Conservation (phyloP, 2,113 vertebrate species). For the Maccullochella peelii region DNA sequence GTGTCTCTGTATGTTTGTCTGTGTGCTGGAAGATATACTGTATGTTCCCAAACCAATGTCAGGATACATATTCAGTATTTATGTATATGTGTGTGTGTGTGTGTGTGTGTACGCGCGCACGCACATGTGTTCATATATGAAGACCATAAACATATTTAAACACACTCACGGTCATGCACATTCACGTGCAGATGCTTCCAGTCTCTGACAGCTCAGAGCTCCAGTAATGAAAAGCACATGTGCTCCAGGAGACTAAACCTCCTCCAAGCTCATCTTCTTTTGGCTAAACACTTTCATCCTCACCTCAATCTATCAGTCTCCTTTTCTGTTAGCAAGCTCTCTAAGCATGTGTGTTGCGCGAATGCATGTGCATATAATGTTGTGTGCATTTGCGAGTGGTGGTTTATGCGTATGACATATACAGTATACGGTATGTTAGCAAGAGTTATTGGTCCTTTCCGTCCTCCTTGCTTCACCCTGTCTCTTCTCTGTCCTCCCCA, state of each 20-base stretch:
- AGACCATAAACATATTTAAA: conserved; percentile 41
- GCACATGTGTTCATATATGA: conserved; percentile 21
- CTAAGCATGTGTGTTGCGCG: conserved; percentile 27
- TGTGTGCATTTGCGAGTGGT: conserved; percentile 5
- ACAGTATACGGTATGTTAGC: conserved; percentile 1
- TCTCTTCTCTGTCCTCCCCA: conserved; percentile 41
- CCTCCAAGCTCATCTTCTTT: conserved; percentile 74
- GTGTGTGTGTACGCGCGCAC: neutral
- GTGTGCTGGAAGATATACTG: neutral
- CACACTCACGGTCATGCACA: conserved; percentile 33
- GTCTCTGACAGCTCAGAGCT: conserved; percentile 64
- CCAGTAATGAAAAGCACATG: conserved; percentile 80
- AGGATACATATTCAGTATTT: conserved; percentile 21
- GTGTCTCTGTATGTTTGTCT: neutral
- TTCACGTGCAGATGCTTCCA: conserved; percentile 61
- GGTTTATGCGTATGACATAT: neutral
- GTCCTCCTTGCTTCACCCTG: conserved; percentile 18
- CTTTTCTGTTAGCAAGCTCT: conserved; percentile 42
- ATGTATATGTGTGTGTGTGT: neutral
- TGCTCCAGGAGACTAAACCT: conserved; percentile 65
- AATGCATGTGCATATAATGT: conserved; percentile 13
- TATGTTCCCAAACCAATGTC: conserved; percentile 8
- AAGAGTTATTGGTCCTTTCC: conserved; percentile 36
- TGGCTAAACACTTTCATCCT: conserved; percentile 70
- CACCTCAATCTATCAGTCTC: conserved; percentile 64